A percentile compares a stretch with the other conserved stretches of the same genome.
These are phyloP conservation scores for Gambelia wislizenii DNA, from an alignment of 2,797 vertebrate genomes.

Conservation along the genomic window DNA sequence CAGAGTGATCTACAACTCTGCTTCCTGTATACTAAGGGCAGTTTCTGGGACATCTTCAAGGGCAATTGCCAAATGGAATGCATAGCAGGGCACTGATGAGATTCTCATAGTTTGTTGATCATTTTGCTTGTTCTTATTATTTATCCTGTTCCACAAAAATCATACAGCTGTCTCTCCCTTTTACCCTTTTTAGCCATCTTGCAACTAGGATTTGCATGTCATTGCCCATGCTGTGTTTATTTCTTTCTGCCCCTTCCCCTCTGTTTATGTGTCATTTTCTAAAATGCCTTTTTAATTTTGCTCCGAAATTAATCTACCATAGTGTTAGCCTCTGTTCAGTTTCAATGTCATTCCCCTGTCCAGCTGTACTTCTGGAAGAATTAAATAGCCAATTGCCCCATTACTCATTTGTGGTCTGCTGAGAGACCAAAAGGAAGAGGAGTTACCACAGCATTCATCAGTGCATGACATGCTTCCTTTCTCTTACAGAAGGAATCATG, in stretches of 20 bases:
- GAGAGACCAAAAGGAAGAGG: constrained; percentile 41
- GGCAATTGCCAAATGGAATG: not conserved
- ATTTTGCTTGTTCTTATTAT: not conserved
- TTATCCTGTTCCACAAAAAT: not conserved
- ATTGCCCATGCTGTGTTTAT: constrained; percentile 37
- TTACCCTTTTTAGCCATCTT: not conserved
- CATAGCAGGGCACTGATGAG: not conserved
- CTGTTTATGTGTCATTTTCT: constrained; percentile 44
- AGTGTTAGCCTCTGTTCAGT: constrained; percentile 20
- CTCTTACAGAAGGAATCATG: constrained; percentile 33
- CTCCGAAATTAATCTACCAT: constrained; percentile 43
- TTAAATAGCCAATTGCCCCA: constrained; percentile 39
- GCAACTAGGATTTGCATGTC: not conserved
- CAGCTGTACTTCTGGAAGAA: constrained; percentile 50
- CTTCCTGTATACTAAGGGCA: not conserved
- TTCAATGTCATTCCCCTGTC: constrained; percentile 31
- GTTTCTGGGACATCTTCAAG: not conserved
- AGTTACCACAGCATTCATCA: not conserved
- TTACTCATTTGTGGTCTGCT: constrained; percentile 50
- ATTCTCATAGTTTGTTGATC: not conserved
- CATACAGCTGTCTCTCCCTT: constrained; percentile 51
- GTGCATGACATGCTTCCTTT: constrained; percentile 19
- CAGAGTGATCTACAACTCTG: not conserved
- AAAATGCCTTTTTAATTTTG: constrained; percentile 50
- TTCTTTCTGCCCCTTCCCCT: not conserved